Evolutionary conservation across 2,797 vertebrate species (phyloP).

Genomic region (Esox masquinongy): DNA sequence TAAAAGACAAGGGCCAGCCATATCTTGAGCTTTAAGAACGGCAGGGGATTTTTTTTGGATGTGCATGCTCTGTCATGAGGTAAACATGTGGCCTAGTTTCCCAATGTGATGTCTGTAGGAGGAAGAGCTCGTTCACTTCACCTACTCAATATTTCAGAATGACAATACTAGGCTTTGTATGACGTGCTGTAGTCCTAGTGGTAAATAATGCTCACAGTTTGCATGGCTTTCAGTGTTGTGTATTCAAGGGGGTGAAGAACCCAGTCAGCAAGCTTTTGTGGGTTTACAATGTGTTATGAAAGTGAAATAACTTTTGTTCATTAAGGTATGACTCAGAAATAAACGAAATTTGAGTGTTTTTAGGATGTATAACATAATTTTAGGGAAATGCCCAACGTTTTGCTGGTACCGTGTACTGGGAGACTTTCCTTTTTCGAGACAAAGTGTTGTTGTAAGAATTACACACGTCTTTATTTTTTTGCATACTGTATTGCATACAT

Average conservation of each 20-base stretch:
- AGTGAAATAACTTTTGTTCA: conserved; percentile 70
- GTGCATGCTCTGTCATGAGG: conserved; percentile 65
- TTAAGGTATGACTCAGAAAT: conserved; percentile 69
- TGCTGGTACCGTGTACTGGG: conserved; percentile 25
- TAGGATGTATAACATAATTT: conserved; percentile 46
- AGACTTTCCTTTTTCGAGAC: not conserved
- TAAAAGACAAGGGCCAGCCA: too few relatives aligned
- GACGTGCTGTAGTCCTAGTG: not conserved
- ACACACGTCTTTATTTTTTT: not conserved
- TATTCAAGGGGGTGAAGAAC: not conserved
- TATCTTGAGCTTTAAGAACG: too few relatives aligned
- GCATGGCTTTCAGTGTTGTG: not conserved
- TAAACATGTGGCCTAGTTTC: conserved; percentile 64
- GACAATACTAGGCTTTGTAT: not conserved
- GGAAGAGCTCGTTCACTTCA: conserved; percentile 36
- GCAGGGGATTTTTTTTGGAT: not conserved
- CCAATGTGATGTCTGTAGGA: conserved; percentile 56
- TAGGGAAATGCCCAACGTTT: not conserved
- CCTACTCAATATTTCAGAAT: not conserved
- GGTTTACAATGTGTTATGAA: conserved; percentile 68
- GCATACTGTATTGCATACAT: not conserved
- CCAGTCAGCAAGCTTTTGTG: not conserved
- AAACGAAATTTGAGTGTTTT: conserved; percentile 33
- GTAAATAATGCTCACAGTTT: not conserved
- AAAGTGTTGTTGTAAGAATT: not conserved